A percentile compares a stretch with the other conserved stretches of the same genome.
These are phyloP conservation scores for Acropternis orthonyx DNA, from an alignment of 2,797 vertebrate species.

Conservation along the genomic window DNA sequence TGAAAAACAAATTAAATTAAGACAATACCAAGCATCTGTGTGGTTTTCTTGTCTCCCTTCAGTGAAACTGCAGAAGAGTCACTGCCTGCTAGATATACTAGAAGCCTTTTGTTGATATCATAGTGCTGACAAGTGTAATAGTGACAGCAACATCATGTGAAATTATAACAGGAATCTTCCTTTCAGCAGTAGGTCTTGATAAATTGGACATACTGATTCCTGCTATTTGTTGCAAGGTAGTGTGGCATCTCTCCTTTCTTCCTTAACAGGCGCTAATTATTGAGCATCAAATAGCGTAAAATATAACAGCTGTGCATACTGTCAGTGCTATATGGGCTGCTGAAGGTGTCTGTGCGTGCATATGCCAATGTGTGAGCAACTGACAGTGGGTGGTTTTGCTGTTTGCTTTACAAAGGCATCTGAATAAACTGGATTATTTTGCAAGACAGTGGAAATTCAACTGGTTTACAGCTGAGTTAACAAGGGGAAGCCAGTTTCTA, in stretches of 20 bases:
- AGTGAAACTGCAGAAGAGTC: neutral
- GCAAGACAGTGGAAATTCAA: conserved; percentile 36
- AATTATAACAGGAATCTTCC: conserved; percentile 79
- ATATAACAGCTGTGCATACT: conserved; percentile 85
- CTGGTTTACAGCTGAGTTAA: conserved; percentile 39
- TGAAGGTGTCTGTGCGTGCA: conserved; percentile 79
- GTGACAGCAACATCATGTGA: conserved; percentile 83
- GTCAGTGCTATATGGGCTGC: conserved; percentile 83
- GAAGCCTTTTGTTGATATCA: conserved; percentile 81
- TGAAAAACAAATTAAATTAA: neutral
- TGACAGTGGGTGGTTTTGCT: conserved; percentile 83
- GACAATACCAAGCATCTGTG: conserved; percentile 19
- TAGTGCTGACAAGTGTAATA: conserved; percentile 82
- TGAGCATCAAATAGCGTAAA: conserved; percentile 89
- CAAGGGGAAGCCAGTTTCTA: neutral
- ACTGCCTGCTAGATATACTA: conserved; percentile 72
- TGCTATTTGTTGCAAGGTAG: conserved; percentile 70
- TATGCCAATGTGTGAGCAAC: conserved; percentile 69
- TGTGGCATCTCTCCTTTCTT: conserved; percentile 50
- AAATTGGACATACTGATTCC: conserved; percentile 72
- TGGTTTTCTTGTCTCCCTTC: conserved; percentile 24
- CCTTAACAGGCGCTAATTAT: conserved; percentile 86
- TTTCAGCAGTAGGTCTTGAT: conserved; percentile 69
- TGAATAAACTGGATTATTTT: conserved; percentile 48
- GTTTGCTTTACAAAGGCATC: conserved; percentile 62